Base-by-base conservation (phyloP, 1,140 invertebrate species). In the Teleogryllus occipitalis region DNA sequence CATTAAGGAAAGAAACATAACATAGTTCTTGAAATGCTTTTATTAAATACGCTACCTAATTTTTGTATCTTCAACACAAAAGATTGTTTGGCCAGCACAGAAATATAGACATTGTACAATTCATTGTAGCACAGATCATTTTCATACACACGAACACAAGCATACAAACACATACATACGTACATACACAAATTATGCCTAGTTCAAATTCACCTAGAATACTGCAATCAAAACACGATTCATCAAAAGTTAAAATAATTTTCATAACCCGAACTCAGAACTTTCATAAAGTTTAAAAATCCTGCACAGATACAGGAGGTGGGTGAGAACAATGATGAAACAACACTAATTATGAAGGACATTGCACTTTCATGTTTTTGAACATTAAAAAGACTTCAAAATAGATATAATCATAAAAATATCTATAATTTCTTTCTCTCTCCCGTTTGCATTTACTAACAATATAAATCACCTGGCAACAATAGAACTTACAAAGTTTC, bases 331-430 rank as follows among this genome's bases (percentile, higher is more conserved):
- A 10, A 65, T 18, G 54, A 65, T 18, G 54, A 65, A 65, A 14
- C 18, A 65, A 65, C 54, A 65, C 54, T 65, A 65, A 65, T 39
- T 10, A 65, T 65, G 54, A 65, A 10, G 18, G 10, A 65, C 54
- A 65, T 65, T 65, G 54, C 7, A 65, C 54, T 14, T 65, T 65
- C 54, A 65, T 65, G 54, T 14, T 65, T 65, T 65, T 14, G 54
- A 65, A 65, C 18, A 65, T 65, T 65, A 65, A 65, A 39, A 65
- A 65, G 54, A 65, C 18, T 65, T 65, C 54, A 65, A 65, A 65
- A 65, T 65, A 65, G 54, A 65, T 65, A 65, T 65, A 65, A 65
- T 65, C 10, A 65, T 65, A 65, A 65, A 65, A 65, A 65, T 65
- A 14, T 14, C 54, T 18, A 14, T 14, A 65, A 65, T 65, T 14